Evolutionary conservation across 2,113 vertebrate species (phyloP).

Genomic region (Globicephala melas): DNA sequence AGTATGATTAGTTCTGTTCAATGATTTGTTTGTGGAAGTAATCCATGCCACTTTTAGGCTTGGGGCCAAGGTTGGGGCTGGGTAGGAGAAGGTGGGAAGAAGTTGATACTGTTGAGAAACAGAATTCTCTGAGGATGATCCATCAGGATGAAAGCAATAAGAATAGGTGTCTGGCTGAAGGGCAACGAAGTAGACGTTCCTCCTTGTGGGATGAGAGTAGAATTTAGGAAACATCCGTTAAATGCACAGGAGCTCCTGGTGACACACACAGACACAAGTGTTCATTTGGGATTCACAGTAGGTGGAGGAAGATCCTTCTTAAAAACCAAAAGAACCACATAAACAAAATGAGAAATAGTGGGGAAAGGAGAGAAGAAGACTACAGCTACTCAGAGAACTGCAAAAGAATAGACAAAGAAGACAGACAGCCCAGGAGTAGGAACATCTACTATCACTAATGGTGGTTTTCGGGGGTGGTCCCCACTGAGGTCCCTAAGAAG

Average conservation of each 20-base stretch:
- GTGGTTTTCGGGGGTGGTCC: neutral
- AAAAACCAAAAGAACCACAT: neutral
- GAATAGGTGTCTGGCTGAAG: neutral
- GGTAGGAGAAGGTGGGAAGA: neutral
- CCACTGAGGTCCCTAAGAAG: neutral
- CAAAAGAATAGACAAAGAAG: neutral
- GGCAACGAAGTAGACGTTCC: neutral
- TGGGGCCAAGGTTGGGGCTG: neutral
- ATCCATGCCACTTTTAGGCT: neutral
- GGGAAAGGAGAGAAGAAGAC: neutral
- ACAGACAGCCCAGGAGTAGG: neutral
- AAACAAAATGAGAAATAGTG: neutral
- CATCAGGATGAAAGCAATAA: neutral
- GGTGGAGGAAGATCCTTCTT: neutral
- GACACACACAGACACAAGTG: neutral
- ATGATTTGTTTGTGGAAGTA: neutral
- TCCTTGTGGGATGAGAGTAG: neutral
- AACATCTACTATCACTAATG: neutral
- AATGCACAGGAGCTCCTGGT: neutral
- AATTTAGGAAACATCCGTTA: neutral
- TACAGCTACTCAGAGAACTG: neutral
- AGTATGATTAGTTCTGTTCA: neutral
- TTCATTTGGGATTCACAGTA: neutral
- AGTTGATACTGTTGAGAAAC: neutral
- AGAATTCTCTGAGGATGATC: neutral